phyloP scores from a whole-genome alignment of 2,113 vertebrate genomes.

The Tachuris rubrigastra region DNA sequence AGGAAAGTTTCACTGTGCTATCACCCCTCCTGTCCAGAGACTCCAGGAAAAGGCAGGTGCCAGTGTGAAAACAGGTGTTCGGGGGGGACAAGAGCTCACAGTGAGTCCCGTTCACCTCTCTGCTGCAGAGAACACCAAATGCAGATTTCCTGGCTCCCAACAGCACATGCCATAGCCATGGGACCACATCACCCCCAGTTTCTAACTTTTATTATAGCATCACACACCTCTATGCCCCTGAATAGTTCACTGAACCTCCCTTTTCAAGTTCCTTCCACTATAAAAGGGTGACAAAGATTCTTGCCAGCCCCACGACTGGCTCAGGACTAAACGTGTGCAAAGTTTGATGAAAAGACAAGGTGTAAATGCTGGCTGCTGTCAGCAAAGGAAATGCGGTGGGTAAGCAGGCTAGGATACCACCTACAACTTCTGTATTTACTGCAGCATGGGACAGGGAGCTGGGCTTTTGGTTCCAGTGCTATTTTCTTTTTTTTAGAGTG shows the following conservation, averaged over 20 bases:
- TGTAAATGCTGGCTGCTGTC: slow-evolving; percentile 5
- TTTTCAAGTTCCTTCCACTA: background rate
- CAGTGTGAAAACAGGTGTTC: background rate
- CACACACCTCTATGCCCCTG: background rate
- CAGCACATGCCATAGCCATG: background rate
- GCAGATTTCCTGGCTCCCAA: background rate
- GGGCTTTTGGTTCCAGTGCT: background rate
- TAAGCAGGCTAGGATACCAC: background rate
- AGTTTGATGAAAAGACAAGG: background rate
- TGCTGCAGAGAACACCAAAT: background rate
- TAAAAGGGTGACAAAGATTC: background rate
- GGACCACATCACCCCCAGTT: background rate
- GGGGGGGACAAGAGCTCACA: no score
- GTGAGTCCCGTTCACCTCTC: background rate
- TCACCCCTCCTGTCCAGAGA: background rate
- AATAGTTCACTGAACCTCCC: background rate
- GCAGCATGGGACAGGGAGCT: background rate
- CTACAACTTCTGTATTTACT: background rate
- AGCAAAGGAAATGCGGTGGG: background rate
- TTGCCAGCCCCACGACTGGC: background rate
- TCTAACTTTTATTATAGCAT: background rate
- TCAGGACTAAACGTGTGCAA: background rate
- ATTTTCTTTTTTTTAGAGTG: background rate
- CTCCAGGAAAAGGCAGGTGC: background rate
- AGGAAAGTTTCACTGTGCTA: background rate